Percentiles rank a stretch among this genome's conserved stretches.
Evolutionary conservation across 1,140 invertebrate species (phyloP).

Genomic region (Cyclargus thomasi): DNA sequence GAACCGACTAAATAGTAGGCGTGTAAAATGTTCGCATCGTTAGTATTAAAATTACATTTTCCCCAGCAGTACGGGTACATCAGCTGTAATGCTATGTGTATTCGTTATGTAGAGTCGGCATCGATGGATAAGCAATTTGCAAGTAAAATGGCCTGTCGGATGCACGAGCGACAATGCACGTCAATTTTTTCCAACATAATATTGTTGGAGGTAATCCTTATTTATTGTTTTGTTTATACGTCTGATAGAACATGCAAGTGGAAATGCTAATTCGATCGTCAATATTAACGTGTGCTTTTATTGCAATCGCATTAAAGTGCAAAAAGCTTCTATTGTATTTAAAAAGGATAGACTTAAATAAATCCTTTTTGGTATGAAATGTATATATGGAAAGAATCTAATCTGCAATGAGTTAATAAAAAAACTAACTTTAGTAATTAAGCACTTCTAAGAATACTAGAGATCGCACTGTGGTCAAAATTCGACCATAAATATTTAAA

Average conservation of each 20-base stretch:
- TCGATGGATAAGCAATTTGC: constrained; percentile 66
- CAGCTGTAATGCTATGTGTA: constrained; percentile 23
- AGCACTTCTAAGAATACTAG: no score
- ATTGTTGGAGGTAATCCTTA: constrained; percentile 5
- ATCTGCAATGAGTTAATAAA: no score
- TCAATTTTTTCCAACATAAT: constrained; percentile 28
- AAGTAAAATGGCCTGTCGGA: constrained; percentile 62
- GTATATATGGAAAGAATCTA: no score
- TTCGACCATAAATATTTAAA: no score
- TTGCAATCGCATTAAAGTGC: not conserved
- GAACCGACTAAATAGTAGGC: not conserved
- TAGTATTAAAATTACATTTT: not conserved
- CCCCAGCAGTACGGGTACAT: not conserved
- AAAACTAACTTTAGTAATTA: no score
- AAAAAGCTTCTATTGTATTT: not conserved
- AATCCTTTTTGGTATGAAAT: no score
- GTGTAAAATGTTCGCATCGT: not conserved
- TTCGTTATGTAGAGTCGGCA: constrained; percentile 37
- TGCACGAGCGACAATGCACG: constrained; percentile 40
- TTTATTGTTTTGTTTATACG: not conserved
- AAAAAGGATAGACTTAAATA: no score
- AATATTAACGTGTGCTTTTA: not conserved
- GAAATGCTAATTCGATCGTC: not conserved
- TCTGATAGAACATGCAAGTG: not conserved
- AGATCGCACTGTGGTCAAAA: no score